These are phyloP conservation scores for Belonocnema kinseyi DNA, from an alignment of 1,140 invertebrate species.

Conservation along the genomic window DNA sequence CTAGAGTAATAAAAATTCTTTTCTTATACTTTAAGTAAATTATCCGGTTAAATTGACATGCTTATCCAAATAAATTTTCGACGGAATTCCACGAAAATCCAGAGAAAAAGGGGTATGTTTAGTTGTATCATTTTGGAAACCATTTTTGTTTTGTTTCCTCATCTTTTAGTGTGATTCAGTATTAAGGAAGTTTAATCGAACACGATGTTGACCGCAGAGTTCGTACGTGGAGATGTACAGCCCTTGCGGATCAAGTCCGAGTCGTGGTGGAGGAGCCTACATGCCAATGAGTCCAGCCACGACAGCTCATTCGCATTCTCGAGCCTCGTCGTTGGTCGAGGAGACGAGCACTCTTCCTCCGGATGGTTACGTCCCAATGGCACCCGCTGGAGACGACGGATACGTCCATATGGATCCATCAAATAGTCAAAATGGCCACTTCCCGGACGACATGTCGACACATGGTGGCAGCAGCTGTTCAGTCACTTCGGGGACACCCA, in stretches of 20 bases:
- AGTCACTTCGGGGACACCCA: constrained; percentile 84
- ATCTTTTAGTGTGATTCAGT: constrained; percentile 30
- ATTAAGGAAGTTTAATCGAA: background rate
- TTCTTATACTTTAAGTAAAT: too few species aligned
- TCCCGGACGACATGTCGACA: constrained; percentile 76
- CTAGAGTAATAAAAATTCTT: too few species aligned
- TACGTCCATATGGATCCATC: constrained; percentile 82
- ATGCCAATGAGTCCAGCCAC: constrained; percentile 78
- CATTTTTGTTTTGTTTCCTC: constrained; percentile 2
- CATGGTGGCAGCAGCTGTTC: constrained; percentile 80
- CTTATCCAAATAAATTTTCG: too few species aligned
- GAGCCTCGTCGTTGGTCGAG: constrained; percentile 67
- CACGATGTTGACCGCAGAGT: constrained; percentile 60
- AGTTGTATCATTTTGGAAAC: background rate
- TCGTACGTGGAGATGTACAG: constrained; percentile 79
- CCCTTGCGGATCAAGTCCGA: constrained; percentile 73
- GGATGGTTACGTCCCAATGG: constrained; percentile 82
- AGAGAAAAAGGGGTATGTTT: too few species aligned
- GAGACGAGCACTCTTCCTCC: constrained; percentile 60
- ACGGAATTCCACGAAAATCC: too few species aligned
- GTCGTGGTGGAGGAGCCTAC: constrained; percentile 71
- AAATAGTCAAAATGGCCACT: constrained; percentile 67
- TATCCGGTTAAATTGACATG: too few species aligned
- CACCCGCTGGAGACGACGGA: constrained; percentile 76
- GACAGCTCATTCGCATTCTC: constrained; percentile 63